Evolutionary conservation across 1,140 invertebrate genomes (phyloP), one percentile per base, ranked within the genome.

Genomic region (Coptotermes formosanus): DNA sequence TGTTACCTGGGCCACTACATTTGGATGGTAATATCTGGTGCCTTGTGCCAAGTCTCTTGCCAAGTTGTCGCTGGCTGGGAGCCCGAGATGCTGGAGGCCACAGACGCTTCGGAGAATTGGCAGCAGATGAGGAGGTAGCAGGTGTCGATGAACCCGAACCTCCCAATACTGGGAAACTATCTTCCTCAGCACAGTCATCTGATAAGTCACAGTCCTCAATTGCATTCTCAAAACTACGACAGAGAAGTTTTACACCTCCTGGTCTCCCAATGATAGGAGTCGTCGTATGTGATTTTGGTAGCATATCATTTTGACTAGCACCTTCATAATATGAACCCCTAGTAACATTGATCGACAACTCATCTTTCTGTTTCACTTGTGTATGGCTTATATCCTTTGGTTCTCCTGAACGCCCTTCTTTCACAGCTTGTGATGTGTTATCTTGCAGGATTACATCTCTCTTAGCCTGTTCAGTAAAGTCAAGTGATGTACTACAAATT

Each of bases 41-140:
- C 59, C 83, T 84, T 52, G 83, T 52, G 52, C n/a, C 83, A 45
- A 84, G 44, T 52, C 83, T 45, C 48, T 59, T 84, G 83, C 44
- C 83, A n/a, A 84, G 52, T 1, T 45, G 43, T 30, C 83, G 83
- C 83, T 84, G 83, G 23, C 30, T 19, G 45, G 83, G 83, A 21
- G 83, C 83, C 30, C 83, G 83, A 14, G 89, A 89, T 89, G 91
- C 91, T 92, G 86, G 82, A 85, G 87, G 93, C 89, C 93, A 94
- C 88, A 94, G 90, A 55, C 93, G 90, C 90, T 94, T 94, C 0
- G 94, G 94, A 3, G 94, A 94, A 88, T 94, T 94, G 0, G 93
- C 92, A 82, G 93, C 94, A 88, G 93, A 94, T 2, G 94, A 94
- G 44, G 93, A 93, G 0, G 94, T 93, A 30, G 88, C 87, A 8